Percentiles rank a stretch among this genome's conserved stretches.
Evolutionary conservation across 2,113 vertebrate species (phyloP).

Genomic region (Prietella phreatophila): DNA sequence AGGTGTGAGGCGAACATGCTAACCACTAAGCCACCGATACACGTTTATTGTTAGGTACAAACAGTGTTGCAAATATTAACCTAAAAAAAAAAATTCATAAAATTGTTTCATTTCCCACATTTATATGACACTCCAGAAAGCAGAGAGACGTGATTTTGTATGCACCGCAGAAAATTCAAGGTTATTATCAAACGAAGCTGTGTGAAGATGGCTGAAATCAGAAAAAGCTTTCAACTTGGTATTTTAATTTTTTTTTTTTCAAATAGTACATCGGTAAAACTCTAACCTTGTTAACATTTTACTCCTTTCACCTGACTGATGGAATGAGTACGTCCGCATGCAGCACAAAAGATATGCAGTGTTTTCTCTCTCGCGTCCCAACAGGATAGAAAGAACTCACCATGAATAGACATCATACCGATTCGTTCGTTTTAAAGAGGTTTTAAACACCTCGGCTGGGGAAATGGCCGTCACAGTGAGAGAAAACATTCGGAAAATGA

Average conservation of each 20-base stretch:
- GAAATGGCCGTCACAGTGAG: background rate
- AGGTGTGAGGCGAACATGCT: no score
- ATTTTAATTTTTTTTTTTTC: background rate
- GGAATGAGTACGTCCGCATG: background rate
- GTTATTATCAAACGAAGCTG: background rate
- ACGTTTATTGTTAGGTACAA: background rate
- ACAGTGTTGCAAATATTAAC: background rate
- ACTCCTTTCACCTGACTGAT: background rate
- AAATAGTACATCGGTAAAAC: background rate
- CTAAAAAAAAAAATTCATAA: background rate
- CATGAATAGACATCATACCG: background rate
- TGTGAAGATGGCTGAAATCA: background rate
- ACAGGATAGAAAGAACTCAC: background rate
- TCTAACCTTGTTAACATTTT: background rate
- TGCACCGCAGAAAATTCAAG: background rate
- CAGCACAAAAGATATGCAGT: background rate
- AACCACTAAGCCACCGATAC: no score
- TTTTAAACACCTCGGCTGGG: background rate
- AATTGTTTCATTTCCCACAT: background rate
- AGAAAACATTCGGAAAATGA: conserved; percentile 12
- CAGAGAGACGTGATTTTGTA: background rate
- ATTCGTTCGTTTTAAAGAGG: background rate
- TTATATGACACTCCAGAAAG: background rate
- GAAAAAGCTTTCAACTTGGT: background rate
- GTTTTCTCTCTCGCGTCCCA: background rate